Base-by-base conservation (phyloP, 2,113 vertebrate species). In the Zosterops borbonicus region DNA sequence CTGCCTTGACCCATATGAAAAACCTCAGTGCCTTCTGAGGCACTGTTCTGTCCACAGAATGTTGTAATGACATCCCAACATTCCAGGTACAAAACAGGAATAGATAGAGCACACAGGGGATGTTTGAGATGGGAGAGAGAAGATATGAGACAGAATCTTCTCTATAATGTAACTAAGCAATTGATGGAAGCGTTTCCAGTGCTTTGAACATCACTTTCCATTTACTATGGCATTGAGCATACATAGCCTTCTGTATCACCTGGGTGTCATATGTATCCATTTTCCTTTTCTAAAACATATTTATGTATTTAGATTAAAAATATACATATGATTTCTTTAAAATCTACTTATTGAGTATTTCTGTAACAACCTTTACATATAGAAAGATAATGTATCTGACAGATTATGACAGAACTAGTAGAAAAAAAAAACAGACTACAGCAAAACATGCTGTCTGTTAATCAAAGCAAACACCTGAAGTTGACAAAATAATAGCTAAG, bases 391-490 rank as follows among this genome's bases (percentile, higher is more conserved):
- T 33, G 31, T 55, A 44, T 15, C n/a, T 95, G 93, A 82, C 87
- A 84, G 69, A 62, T 87, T 95, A 87, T 87, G 93, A 82, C 87
- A 91, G 37, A 82, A 9, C 3, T 62, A 49, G 62, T 19, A 56
- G 14, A 1, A 22, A 56, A 83, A 74, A 47, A 55, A 67, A 64
- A 22, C 15, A 49, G 35, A 75, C 8, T 56, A 63, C 11, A 11
- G 8, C 14, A 78, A 95, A 94, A 76, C 24, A 64, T 37, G 5
- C 7, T 64, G 47, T 71, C 47, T 83, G 80, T 94, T 95, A 93
- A 95, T 93, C 83, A 95, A 95, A 96, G 55, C 22, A 87, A 96
- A 70, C 23, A 92, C 56, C 73, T 91, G 52, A 96, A 94, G 42
- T 59, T 92, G 92, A 81, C 73, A 95, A 94, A 94, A 75, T 58